phyloP scores from a whole-genome alignment of 2,797 vertebrate species.

The Holocentrus rufus region DNA sequence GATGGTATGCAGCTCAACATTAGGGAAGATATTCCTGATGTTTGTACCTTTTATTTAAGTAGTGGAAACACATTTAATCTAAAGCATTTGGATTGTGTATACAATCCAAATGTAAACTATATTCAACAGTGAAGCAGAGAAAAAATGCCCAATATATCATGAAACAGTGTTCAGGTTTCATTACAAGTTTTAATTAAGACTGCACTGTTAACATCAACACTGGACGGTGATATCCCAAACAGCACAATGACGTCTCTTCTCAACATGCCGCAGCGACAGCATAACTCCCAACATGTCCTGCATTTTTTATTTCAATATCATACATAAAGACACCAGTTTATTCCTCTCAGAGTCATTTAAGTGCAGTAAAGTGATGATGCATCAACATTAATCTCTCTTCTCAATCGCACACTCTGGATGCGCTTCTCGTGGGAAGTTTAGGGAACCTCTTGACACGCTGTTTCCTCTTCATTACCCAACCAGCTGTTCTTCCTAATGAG shows the following conservation, averaged over 20 bases:
- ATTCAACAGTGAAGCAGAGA: not conserved
- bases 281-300: constrained; percentile 5
- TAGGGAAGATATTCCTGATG: constrained; percentile 15
- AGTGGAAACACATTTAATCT: not conserved
- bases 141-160: not conserved
- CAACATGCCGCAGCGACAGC: not conserved
- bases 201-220: not conserved
- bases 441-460: constrained; percentile 83
- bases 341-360: constrained; percentile 67
- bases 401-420: constrained; percentile 72
- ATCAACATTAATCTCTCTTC: constrained; percentile 78
- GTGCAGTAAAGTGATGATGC: constrained; percentile 77
- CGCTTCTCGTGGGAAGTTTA: constrained; percentile 79
- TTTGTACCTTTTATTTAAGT: constrained; percentile 15
- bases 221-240: not conserved
- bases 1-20: constrained; percentile 24
- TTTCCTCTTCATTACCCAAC: constrained; percentile 89
- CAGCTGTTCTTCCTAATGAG: constrained; percentile 88
- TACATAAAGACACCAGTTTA: constrained; percentile 46
- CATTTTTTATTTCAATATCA: constrained; percentile 24
- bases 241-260: not conserved
- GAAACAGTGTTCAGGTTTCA: too few species aligned
- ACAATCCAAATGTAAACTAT: too few species aligned
- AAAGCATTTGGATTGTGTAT: not conserved
- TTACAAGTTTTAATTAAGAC: not conserved